Evolutionary conservation across 2,797 vertebrate species (phyloP).

Genomic region (Uromys caudimaculatus): DNA sequence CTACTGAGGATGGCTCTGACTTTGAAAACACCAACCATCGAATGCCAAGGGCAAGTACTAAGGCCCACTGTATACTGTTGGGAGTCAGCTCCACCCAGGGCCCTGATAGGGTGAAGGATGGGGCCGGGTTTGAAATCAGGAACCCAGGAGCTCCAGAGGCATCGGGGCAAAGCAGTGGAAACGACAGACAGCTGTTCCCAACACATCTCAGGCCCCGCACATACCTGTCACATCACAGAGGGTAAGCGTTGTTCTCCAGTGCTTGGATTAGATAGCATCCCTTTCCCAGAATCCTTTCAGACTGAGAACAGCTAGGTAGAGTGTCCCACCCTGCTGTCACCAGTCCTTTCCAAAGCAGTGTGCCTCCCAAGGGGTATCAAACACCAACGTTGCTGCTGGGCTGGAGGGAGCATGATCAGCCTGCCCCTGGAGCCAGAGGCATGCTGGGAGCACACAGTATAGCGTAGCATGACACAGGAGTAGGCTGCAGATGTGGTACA

Average conservation of each 20-base stretch:
- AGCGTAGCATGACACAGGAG: background rate
- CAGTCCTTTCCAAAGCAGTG: background rate
- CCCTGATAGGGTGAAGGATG: background rate
- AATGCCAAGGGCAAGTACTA: fast-evolving
- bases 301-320: fast-evolving
- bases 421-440: background rate
- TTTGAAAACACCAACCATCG: background rate
- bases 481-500: fast-evolving
- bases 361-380: background rate
- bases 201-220: background rate
- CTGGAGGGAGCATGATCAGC: no score
- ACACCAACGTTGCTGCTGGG: background rate
- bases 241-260: background rate
- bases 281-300: background rate
- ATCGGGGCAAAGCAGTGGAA: background rate
- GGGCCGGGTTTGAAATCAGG: background rate
- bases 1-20: background rate
- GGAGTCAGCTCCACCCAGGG: background rate
- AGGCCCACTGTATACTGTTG: background rate
- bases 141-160: background rate
- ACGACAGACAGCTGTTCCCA: background rate
- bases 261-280: no score
- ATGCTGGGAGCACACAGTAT: background rate
- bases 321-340: background rate
- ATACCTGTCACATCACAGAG: background rate